Conservation (phyloP, 2,113 vertebrate genomes). For the Psilopogon haemacephalus region DNA sequence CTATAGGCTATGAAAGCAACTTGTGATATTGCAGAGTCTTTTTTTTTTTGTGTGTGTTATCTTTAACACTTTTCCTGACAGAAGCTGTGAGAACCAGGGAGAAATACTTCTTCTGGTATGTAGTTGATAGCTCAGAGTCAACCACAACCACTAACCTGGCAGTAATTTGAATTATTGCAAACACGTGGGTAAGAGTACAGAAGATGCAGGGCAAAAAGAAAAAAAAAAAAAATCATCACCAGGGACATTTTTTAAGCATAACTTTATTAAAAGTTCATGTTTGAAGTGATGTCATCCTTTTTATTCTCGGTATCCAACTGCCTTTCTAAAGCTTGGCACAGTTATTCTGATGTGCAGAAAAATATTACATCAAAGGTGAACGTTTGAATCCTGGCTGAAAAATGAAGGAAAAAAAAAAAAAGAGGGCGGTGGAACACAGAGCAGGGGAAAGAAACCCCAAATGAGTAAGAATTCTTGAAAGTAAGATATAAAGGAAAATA, state of each 20-base stretch:
- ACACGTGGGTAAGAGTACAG: neutral
- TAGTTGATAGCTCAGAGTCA: conserved; percentile 26
- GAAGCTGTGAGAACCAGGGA: neutral
- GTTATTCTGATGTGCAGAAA: conserved; percentile 75
- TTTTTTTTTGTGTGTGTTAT: neutral
- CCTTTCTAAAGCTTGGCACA: conserved; percentile 74
- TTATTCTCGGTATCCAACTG: conserved; percentile 69
- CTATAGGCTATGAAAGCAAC: neutral
- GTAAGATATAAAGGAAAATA: conserved; percentile 81
- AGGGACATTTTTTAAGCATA: conserved; percentile 60
- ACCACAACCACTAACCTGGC: neutral
- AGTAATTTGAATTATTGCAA: conserved; percentile 36
- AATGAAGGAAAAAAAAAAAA: conserved; percentile 15
- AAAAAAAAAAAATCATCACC: conserved; percentile 8
- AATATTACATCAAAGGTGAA: conserved; percentile 75
- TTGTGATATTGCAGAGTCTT: neutral
- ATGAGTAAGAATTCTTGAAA: conserved; percentile 80
- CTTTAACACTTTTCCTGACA: neutral
- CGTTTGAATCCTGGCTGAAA: conserved; percentile 60
- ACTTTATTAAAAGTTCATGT: conserved; percentile 66
- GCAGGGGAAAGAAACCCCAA: conserved; percentile 62
- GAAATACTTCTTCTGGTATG: conserved; percentile 3
- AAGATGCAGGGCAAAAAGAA: neutral
- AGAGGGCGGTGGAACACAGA: conserved; percentile 37
- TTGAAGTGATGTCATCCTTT: conserved; percentile 76